Conservation (phyloP, 2,113 vertebrate species). For the Tupaia chinensis region DNA sequence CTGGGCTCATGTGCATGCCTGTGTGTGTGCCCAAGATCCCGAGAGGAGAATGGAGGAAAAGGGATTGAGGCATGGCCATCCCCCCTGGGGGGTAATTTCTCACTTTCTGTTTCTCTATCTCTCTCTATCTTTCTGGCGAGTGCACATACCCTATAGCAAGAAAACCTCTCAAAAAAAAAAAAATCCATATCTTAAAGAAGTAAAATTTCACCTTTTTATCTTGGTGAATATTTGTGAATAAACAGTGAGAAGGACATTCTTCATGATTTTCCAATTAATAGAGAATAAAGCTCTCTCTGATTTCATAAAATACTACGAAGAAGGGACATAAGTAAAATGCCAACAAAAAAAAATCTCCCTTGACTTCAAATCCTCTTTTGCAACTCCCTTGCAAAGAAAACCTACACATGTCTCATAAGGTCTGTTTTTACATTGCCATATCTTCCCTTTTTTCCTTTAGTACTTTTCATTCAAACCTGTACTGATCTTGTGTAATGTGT, state of each 20-base stretch:
- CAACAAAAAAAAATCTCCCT: not conserved
- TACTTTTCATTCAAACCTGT: not conserved
- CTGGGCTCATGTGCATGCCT: too few relatives aligned
- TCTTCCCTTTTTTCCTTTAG: not conserved
- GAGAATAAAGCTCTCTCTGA: not conserved
- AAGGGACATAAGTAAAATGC: not conserved
- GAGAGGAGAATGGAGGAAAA: too few relatives aligned
- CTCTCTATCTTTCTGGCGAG: too few relatives aligned
- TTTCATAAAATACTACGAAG: not conserved
- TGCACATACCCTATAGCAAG: too few relatives aligned
- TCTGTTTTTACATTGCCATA: not conserved
- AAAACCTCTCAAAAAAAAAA: not conserved
- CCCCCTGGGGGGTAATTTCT: too few relatives aligned
- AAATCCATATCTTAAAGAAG: not conserved
- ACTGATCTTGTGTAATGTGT: not conserved
- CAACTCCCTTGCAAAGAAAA: slow-evolving; percentile 5
- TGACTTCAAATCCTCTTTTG: not conserved
- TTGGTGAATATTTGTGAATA: not conserved
- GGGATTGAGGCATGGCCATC: too few relatives aligned
- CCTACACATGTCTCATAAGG: not conserved
- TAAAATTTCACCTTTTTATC: slow-evolving; percentile 13
- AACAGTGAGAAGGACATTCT: not conserved
- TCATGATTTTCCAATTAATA: not conserved
- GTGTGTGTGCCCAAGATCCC: too few relatives aligned
- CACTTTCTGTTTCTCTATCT: too few relatives aligned